A percentile compares a stretch with the other conserved stretches of the same genome.
phyloP scores from a whole-genome alignment of 2,888 invertebrate species.

The Myathropa florea region DNA sequence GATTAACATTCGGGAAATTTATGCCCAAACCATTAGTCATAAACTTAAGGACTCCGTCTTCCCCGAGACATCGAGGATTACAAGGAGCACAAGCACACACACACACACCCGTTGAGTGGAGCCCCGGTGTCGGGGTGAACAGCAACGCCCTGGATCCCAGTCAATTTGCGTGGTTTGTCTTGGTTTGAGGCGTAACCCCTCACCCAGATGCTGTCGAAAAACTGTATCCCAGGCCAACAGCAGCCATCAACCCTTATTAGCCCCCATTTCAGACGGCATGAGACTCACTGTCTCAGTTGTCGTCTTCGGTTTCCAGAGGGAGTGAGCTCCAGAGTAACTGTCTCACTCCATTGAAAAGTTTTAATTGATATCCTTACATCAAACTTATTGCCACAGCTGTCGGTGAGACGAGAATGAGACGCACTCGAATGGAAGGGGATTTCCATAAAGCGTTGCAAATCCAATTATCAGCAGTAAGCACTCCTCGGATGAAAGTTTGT shows the following conservation, averaged over 20 bases:
- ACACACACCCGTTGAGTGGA: background rate
- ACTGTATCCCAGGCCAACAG: conserved; percentile 23
- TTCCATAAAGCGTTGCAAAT: conserved; percentile 66
- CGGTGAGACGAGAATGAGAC: background rate
- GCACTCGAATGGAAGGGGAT: background rate
- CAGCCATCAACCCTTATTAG: conserved; percentile 66
- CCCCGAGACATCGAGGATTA: conserved; percentile 38
- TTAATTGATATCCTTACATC: conserved; percentile 71
- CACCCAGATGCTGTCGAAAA: background rate
- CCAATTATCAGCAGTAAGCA: conserved; percentile 69
- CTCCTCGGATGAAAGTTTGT: conserved; percentile 32
- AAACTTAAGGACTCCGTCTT: conserved; percentile 46
- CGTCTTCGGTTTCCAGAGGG: background rate
- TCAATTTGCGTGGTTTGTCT: conserved; percentile 31
- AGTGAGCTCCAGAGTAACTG: background rate
- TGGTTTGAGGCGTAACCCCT: conserved; percentile 39
- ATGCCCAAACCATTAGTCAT: conserved; percentile 64
- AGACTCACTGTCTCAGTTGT: conserved; percentile 2
- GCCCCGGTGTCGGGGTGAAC: background rate
- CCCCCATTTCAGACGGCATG: conserved; percentile 44
- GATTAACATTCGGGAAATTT: conserved; percentile 65
- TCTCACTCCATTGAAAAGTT: conserved; percentile 57
- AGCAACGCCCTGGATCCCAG: conserved; percentile 15
- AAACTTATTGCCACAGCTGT: conserved; percentile 57
- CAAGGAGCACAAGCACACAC: conserved; percentile 18